phyloP scores from a whole-genome alignment of 2,113 vertebrate genomes.

The Rhinoderma darwinii region DNA sequence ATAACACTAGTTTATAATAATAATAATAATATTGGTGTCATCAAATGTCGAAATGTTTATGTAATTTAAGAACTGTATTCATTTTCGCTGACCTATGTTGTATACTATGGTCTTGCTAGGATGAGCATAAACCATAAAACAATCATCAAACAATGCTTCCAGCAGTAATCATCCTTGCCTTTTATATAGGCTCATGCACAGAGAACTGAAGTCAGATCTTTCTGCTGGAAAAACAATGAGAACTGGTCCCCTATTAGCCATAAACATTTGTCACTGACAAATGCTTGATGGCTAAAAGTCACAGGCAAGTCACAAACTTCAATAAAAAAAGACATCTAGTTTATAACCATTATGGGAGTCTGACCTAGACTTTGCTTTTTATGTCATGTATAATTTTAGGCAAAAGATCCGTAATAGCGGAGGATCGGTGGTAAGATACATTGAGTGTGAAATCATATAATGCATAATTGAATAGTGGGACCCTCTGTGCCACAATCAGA shows the following conservation, averaged over 20 bases:
- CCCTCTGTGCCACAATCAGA: neutral
- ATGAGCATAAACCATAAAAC: conserved; percentile 10
- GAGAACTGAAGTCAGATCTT: conserved; percentile 24
- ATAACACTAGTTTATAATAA: neutral
- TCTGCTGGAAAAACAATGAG: conserved; percentile 32
- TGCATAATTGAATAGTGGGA: neutral
- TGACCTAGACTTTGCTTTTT: conserved; percentile 21
- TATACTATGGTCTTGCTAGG: neutral
- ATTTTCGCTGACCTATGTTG: neutral
- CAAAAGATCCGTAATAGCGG: conserved; percentile 8
- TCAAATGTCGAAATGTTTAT: neutral
- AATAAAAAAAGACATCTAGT: conserved; percentile 51
- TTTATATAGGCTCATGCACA: conserved; percentile 18
- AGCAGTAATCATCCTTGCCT: conserved; percentile 22
- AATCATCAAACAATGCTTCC: conserved; percentile 13
- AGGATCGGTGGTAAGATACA: neutral
- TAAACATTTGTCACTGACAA: conserved; percentile 51
- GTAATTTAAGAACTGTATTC: neutral
- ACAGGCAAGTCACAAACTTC: conserved; percentile 51
- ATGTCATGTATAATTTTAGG: conserved; percentile 27
- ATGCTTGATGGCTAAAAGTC: conserved; percentile 44
- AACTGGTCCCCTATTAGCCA: conserved; percentile 49
- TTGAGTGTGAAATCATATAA: neutral
- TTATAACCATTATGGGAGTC: conserved; percentile 35
- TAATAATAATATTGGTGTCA: neutral